Percentiles rank a stretch among this genome's conserved stretches.
Conservation (phyloP, 1,140 invertebrate genomes). For the Drosophila grimshawi region DNA sequence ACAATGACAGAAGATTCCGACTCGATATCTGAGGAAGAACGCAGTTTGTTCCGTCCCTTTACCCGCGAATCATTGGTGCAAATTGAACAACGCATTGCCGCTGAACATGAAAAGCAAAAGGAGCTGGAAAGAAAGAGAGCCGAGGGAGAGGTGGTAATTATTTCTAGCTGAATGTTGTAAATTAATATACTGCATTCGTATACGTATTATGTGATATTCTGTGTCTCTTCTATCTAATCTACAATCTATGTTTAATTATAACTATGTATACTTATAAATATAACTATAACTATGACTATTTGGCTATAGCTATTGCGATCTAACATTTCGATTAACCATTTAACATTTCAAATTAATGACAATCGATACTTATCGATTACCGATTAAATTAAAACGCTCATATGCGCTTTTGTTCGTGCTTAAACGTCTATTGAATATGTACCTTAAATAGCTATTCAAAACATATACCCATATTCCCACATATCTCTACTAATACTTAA, state of each 20-base stretch:
- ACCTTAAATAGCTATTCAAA: slow-evolving; percentile 25
- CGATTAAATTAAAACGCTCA: slow-evolving; percentile 47
- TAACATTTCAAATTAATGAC: slow-evolving; percentile 5
- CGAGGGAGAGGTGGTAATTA: slow-evolving; percentile 92
- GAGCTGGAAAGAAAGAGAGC: slow-evolving; percentile 98
- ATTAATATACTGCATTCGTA: slow-evolving; percentile 17
- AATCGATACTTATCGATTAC: slow-evolving; percentile 6
- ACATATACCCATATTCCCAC: slow-evolving; percentile 33
- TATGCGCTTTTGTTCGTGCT: slow-evolving; percentile 76
- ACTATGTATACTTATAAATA: slow-evolving; percentile 21
- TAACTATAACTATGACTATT: slow-evolving; percentile 6
- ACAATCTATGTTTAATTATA: slow-evolving; percentile 25
- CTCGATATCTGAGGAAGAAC: slow-evolving; percentile 96
- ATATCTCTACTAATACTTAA: slow-evolving; percentile 17
- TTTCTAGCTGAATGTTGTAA: slow-evolving; percentile 77
- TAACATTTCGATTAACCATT: slow-evolving; percentile 1
- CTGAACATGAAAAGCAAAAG: slow-evolving; percentile 97
- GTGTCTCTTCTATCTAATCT: slow-evolving; percentile 40
- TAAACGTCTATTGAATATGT: slow-evolving; percentile 66
- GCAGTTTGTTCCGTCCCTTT: slow-evolving; percentile 98
- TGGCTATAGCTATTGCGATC: slow-evolving; percentile 11
- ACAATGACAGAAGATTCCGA: slow-evolving; percentile 95
- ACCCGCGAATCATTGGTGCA: slow-evolving; percentile 97
- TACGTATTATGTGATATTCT: slow-evolving; percentile 59
- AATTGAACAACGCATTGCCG: slow-evolving; percentile 96